Evolutionary conservation across 2,888 invertebrate genomes (phyloP).

Genomic region (Acleris laterana): DNA sequence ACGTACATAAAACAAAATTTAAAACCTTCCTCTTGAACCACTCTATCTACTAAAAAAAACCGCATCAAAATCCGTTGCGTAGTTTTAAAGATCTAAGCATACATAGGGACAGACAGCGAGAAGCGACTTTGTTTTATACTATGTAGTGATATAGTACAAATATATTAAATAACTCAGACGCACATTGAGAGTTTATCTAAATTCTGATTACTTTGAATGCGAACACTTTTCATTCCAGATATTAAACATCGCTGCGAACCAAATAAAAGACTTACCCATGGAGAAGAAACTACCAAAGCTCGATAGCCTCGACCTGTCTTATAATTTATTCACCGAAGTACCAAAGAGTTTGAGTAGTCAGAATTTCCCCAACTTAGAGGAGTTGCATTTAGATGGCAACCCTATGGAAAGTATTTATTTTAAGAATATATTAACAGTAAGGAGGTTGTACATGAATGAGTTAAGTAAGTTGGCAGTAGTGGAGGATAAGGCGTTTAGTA

Average conservation of each 20-base stretch:
- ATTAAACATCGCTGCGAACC: conserved; percentile 74
- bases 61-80: no score
- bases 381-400: conserved; percentile 81
- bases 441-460: conserved; percentile 73
- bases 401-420: conserved; percentile 77
- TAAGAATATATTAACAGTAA: conserved; percentile 70
- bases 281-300: conserved; percentile 71
- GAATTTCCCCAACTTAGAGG: conserved; percentile 76
- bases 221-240: conserved; percentile 60
- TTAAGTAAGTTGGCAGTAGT: conserved; percentile 60
- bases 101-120: no score
- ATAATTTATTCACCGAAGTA: conserved; percentile 74
- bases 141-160: no score
- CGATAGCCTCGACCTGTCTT: conserved; percentile 78
- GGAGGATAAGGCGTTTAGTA: conserved; percentile 77
- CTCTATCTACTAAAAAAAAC: no score
- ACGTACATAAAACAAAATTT: no score
- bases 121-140: no score
- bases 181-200: not conserved
- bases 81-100: no score
- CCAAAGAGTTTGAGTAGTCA: conserved; percentile 71
- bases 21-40: no score
- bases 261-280: conserved; percentile 73
- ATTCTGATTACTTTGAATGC: not conserved
- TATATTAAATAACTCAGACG: no score